Conservation (phyloP, 2,888 invertebrate genomes). For the Parapristionchus giblindavisi region DNA sequence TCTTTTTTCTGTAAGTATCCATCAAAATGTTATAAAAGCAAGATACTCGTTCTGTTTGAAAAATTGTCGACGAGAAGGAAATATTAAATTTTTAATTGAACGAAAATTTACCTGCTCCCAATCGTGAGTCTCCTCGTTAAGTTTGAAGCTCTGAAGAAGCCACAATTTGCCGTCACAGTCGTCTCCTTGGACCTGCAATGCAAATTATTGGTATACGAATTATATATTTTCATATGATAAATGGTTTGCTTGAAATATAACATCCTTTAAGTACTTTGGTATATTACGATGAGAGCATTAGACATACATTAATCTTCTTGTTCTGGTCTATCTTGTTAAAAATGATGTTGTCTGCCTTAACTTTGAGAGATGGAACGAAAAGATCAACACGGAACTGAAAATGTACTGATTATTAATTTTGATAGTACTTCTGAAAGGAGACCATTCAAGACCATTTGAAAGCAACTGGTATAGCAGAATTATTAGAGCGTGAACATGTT, state of each 20-base stretch:
- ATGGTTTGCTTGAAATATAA: background rate
- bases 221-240: background rate
- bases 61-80: background rate
- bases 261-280: background rate
- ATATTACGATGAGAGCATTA: background rate
- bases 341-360: constrained; percentile 37
- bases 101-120: constrained; percentile 9
- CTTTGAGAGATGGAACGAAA: constrained; percentile 32
- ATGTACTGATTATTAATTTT: background rate
- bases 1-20: background rate
- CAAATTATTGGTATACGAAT: background rate
- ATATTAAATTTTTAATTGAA: background rate
- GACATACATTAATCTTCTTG: constrained; percentile 28
- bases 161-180: constrained; percentile 12
- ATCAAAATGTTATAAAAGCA: background rate
- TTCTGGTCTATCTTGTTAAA: constrained; percentile 22
- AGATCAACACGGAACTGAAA: constrained; percentile 35
- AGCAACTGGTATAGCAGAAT: too few species aligned
- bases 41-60: background rate
- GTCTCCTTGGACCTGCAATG: constrained; percentile 24
- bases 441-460: background rate
- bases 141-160: constrained; percentile 20
- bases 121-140: background rate
- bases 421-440: background rate
- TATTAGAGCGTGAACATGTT: too few species aligned